These are phyloP conservation scores for Phoxinus phoxinus DNA, from an alignment of 2,113 vertebrate genomes.

Conservation along the genomic window DNA sequence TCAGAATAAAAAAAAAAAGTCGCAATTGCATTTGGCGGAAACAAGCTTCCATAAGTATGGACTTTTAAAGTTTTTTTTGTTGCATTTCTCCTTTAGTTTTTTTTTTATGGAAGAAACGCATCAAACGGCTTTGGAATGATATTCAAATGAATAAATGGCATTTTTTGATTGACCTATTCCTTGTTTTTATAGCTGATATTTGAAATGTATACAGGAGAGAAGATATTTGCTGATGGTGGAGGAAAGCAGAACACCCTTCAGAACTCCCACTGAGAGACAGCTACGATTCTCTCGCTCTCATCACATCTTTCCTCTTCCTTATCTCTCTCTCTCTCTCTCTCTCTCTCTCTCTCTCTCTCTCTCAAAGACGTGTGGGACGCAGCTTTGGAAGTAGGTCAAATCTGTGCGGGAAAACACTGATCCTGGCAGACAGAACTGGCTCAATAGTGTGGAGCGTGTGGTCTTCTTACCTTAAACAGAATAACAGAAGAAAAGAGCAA, in stretches of 20 bases:
- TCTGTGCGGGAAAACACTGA: constrained; percentile 49
- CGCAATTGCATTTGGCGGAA: too few species aligned
- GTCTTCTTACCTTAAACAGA: constrained; percentile 26
- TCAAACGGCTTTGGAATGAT: background rate
- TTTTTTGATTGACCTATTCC: background rate
- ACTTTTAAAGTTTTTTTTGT: background rate
- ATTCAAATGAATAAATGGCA: background rate
- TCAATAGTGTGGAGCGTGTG: constrained; percentile 19
- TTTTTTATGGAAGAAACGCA: background rate
- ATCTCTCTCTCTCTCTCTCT: constrained; percentile 28
- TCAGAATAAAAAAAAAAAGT: too few species aligned
- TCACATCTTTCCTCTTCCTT: constrained; percentile 41
- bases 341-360: constrained; percentile 45
- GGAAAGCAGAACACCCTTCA: constrained; percentile 38
- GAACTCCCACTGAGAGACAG: constrained; percentile 44
- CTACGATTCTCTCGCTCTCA: constrained; percentile 10
- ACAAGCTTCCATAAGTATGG: too few species aligned
- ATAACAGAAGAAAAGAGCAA: background rate
- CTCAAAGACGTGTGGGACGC: constrained; percentile 53
- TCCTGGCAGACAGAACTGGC: constrained; percentile 38
- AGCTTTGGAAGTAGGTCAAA: constrained; percentile 67
- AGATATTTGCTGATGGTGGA: background rate
- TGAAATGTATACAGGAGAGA: background rate
- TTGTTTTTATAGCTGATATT: background rate
- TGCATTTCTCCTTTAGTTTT: background rate